Evolutionary conservation across 2,888 invertebrate genomes (phyloP).

Genomic region (Drosophila kambysellisi): DNA sequence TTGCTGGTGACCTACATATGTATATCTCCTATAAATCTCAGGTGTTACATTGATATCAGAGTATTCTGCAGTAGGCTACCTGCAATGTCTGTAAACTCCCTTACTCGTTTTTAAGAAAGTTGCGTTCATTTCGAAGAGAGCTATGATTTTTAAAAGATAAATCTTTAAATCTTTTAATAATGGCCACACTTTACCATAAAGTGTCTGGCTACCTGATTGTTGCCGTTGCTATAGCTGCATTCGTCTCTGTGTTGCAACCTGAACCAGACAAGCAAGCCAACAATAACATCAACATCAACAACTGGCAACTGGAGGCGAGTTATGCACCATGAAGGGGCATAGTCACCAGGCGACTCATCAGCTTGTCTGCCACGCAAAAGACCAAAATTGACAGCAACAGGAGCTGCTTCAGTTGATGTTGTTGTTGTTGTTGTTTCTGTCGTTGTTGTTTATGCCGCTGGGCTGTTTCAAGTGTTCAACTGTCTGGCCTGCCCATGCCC

Average conservation of each 20-base stretch:
- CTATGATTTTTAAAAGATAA: neutral
- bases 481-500: constrained; percentile 62
- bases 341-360: constrained; percentile 56
- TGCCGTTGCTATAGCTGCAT: constrained; percentile 27
- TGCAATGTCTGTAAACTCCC: neutral
- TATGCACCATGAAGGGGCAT: constrained; percentile 40
- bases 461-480: constrained; percentile 70
- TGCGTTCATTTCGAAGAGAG: neutral
- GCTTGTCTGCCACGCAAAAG: constrained; percentile 52
- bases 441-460: constrained; percentile 30
- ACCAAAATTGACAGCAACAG: constrained; percentile 74
- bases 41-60: too few relatives aligned
- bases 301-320: constrained; percentile 39
- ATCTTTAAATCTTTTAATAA: constrained; percentile 2
- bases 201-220: constrained; percentile 8
- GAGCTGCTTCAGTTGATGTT: constrained; percentile 48
- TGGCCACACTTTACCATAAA: constrained; percentile 1
- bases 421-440: constrained; percentile 17
- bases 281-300: constrained; percentile 29
- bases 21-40: neutral
- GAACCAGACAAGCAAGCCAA: constrained; percentile 40
- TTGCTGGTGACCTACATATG: neutral
- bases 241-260: constrained; percentile 49
- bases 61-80: neutral
- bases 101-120: neutral